phyloP scores from a whole-genome alignment of 2,113 vertebrate species.

The Shinisaurus crocodilurus region DNA sequence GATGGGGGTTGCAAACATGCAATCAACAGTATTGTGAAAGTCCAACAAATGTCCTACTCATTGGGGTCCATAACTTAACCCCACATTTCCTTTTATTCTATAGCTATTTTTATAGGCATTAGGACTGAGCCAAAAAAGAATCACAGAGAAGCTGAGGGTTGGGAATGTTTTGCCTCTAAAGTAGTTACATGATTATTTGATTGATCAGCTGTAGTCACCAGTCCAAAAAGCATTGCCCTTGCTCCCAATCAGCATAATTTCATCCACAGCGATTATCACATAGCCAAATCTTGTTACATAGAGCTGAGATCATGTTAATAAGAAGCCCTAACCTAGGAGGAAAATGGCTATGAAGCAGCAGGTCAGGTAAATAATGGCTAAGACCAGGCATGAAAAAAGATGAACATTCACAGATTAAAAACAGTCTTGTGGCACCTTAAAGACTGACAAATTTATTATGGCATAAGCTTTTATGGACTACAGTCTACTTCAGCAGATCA shows the following conservation, averaged over 20 bases:
- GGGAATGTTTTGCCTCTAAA: neutral
- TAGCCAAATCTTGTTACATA: neutral
- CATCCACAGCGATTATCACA: neutral
- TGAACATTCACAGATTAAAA: neutral
- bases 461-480: neutral
- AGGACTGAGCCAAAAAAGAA: neutral
- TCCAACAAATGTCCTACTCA: too few relatives aligned
- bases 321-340: neutral
- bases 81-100: neutral
- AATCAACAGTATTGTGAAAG: neutral
- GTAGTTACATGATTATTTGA: neutral
- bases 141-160: neutral
- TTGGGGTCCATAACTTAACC: too few relatives aligned
- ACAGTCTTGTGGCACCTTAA: neutral
- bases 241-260: neutral
- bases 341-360: neutral
- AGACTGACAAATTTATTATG: neutral
- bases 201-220: neutral
- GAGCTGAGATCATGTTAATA: neutral
- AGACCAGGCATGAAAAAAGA: neutral
- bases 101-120: neutral
- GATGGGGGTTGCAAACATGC: neutral
- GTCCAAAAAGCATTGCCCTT: neutral
- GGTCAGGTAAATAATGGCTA: neutral
- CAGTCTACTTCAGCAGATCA: neutral